These are phyloP conservation scores for Jaculus jaculus DNA, from an alignment of 2,113 vertebrate species.

Conservation along the genomic window DNA sequence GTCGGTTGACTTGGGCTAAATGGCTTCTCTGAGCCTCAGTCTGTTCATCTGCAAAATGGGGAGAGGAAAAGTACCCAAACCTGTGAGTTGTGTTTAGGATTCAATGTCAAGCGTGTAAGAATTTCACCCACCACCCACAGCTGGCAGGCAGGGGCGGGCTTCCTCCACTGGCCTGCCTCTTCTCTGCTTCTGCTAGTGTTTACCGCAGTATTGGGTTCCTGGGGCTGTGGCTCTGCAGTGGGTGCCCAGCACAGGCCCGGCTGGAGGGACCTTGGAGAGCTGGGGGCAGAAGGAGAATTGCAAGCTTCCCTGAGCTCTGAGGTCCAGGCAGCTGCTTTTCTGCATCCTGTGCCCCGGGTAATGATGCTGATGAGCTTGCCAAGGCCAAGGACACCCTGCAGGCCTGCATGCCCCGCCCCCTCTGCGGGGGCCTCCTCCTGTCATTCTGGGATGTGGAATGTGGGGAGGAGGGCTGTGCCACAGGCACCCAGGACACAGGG, in stretches of 20 bases:
- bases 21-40: not conserved
- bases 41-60: not conserved
- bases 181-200: no score
- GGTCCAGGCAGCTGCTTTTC: not conserved
- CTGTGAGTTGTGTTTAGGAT: not conserved
- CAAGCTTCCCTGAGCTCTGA: not conserved
- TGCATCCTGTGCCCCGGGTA: not conserved
- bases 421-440: not conserved
- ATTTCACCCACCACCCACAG: no score
- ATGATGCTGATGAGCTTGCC: not conserved
- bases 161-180: rapidly evolving
- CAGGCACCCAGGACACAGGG: not conserved
- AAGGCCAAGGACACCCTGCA: rapidly evolving
- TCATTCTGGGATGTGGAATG: no score
- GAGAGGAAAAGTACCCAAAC: rapidly evolving
- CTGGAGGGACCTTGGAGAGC: no score
- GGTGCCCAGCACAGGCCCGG: not conserved
- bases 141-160: no score
- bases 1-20: rapidly evolving
- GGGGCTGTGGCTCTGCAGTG: not conserved
- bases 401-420: not conserved
- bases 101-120: rapidly evolving
- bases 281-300: not conserved
- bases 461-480: not conserved
- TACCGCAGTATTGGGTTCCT: rapidly evolving